Conservation (phyloP, 2,113 vertebrate genomes). For the Phalacrocorax brasilianus region DNA sequence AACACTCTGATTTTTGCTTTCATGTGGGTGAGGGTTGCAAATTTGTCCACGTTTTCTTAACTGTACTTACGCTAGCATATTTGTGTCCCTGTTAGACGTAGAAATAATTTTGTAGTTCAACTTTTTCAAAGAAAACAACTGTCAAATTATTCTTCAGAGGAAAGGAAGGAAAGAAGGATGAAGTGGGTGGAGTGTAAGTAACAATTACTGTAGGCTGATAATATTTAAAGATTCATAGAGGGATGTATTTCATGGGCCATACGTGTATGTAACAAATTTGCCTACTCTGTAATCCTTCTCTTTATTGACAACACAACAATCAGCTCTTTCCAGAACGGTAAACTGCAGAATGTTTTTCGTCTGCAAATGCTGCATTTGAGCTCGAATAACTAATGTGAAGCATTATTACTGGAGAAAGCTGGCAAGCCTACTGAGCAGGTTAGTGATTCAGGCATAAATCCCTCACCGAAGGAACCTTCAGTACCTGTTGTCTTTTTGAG, state of each 20-base stretch:
- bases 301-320: constrained; percentile 46
- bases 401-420: not conserved
- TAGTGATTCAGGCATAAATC: not conserved
- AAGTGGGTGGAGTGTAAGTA: constrained; percentile 54
- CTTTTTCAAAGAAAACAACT: constrained; percentile 17
- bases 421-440: not conserved
- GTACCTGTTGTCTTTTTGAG: not conserved
- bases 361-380: not conserved
- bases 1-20: not conserved
- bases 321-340: constrained; percentile 14
- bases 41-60: not conserved
- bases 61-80: not conserved
- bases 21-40: not conserved
- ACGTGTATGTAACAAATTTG: not conserved
- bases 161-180: constrained; percentile 21
- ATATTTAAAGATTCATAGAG: constrained; percentile 44
- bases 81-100: not conserved
- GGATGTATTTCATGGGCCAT: constrained; percentile 42
- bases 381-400: not conserved
- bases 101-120: constrained; percentile 7
- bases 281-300: constrained; percentile 39
- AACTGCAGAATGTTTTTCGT: constrained; percentile 29
- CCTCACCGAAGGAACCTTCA: not conserved
- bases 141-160: constrained; percentile 43
- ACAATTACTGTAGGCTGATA: constrained; percentile 51